These are phyloP conservation scores for Phylloscopus trochiloides DNA, from an alignment of 2,113 vertebrate genomes.

Conservation along the genomic window DNA sequence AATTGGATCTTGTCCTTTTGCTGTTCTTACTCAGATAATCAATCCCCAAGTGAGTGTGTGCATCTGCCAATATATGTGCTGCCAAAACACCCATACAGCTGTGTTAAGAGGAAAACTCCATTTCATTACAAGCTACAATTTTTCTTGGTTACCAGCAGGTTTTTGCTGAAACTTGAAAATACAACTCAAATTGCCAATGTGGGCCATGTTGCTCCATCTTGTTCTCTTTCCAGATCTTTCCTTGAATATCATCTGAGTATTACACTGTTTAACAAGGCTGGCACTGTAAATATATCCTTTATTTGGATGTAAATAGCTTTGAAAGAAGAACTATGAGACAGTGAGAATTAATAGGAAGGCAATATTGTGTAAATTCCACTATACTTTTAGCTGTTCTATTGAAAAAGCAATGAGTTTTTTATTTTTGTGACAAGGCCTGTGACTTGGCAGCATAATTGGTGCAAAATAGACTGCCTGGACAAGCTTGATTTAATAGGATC, in stretches of 20 bases:
- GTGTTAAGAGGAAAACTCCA: background rate
- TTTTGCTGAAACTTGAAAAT: constrained; percentile 31
- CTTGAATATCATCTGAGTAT: background rate
- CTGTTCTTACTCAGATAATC: background rate
- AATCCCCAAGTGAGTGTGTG: background rate
- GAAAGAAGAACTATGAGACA: background rate
- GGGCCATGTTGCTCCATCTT: background rate
- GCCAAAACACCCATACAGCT: background rate
- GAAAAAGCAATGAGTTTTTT: background rate
- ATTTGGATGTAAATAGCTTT: background rate
- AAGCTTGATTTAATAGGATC: background rate
- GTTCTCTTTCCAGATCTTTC: background rate
- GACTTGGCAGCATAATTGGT: background rate
- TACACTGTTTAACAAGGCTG: background rate
- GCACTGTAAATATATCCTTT: background rate
- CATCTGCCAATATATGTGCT: background rate
- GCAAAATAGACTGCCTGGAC: background rate
- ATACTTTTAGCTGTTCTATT: background rate
- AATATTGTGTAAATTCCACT: background rate
- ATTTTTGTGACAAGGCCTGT: background rate
- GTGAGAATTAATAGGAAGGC: background rate
- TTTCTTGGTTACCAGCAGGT: background rate
- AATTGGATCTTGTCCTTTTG: background rate
- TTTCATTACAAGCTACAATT: background rate
- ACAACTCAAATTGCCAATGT: background rate